phyloP scores from a whole-genome alignment of 1,140 invertebrate species.

The Calycopis cecrops region DNA sequence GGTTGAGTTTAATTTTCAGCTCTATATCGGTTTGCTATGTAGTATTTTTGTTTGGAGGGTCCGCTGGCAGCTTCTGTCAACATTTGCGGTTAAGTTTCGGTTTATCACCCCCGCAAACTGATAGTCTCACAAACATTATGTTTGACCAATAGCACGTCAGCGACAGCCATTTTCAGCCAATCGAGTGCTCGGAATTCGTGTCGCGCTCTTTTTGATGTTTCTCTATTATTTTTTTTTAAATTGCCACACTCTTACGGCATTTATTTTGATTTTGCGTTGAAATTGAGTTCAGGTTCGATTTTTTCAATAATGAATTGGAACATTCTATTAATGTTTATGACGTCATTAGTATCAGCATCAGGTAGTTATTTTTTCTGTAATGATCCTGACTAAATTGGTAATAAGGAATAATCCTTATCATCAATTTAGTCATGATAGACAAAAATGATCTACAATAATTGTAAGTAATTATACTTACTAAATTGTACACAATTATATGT shows the following conservation, averaged over 20 bases:
- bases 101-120: conserved; percentile 66
- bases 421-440: too few species aligned
- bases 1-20: conserved; percentile 14
- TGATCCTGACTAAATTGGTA: too few species aligned
- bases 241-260: conserved; percentile 28
- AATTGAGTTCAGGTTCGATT: conserved; percentile 21
- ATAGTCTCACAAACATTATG: conserved; percentile 67
- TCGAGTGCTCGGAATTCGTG: conserved; percentile 47
- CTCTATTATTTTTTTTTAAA: conserved; percentile 43
- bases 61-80: conserved; percentile 46
- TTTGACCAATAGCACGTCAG: conserved; percentile 68
- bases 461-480: too few species aligned
- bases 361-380: too few species aligned
- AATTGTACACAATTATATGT: too few species aligned
- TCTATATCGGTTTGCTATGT: conserved; percentile 17
- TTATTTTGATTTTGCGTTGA: conserved; percentile 10
- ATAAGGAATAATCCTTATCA: too few species aligned
- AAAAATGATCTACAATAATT: too few species aligned
- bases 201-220: conserved; percentile 45
- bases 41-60: conserved; percentile 25
- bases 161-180: conserved; percentile 61
- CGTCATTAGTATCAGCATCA: too few species aligned
- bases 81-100: conserved; percentile 64
- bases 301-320: conserved; percentile 21
- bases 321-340: neutral